These are phyloP conservation scores for Crocallis elinguaria DNA, from an alignment of 2,888 invertebrate genomes.

Conservation along the genomic window DNA sequence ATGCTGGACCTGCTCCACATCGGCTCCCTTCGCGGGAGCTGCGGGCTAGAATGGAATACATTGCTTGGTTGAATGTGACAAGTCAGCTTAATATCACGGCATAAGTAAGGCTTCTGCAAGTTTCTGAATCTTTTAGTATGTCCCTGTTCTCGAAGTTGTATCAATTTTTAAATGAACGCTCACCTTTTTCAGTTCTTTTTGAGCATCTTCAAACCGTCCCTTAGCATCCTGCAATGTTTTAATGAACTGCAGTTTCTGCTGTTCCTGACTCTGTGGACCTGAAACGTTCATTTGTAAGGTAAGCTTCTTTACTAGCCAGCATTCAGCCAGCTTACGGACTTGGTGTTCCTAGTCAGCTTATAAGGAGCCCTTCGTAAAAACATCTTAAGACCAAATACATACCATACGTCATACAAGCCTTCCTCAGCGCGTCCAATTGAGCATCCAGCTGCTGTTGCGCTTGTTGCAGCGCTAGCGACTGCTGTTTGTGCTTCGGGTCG, in stretches of 20 bases:
- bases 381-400: not conserved
- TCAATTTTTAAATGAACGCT: too few relatives aligned
- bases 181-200: conserved; percentile 25
- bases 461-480: conserved; percentile 26
- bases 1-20: not conserved
- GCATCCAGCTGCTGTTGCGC: conserved; percentile 37
- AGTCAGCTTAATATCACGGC: too few relatives aligned
- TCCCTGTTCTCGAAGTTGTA: too few relatives aligned
- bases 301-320: too few relatives aligned
- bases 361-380: not conserved
- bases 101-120: too few relatives aligned
- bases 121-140: too few relatives aligned
- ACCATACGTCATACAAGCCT: conserved; percentile 13
- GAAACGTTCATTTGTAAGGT: conserved; percentile 2
- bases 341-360: not conserved
- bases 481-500: conserved; percentile 21
- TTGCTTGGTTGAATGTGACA: too few relatives aligned
- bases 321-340: not conserved
- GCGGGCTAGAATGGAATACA: not conserved
- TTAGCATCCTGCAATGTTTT: conserved; percentile 9
- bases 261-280: conserved; percentile 9
- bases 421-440: conserved; percentile 21
- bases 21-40: not conserved
- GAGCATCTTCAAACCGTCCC: conserved; percentile 17
- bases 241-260: conserved; percentile 24